These are phyloP conservation scores for Ischnura elegans DNA, from an alignment of 2,888 invertebrate species.

Conservation along the genomic window DNA sequence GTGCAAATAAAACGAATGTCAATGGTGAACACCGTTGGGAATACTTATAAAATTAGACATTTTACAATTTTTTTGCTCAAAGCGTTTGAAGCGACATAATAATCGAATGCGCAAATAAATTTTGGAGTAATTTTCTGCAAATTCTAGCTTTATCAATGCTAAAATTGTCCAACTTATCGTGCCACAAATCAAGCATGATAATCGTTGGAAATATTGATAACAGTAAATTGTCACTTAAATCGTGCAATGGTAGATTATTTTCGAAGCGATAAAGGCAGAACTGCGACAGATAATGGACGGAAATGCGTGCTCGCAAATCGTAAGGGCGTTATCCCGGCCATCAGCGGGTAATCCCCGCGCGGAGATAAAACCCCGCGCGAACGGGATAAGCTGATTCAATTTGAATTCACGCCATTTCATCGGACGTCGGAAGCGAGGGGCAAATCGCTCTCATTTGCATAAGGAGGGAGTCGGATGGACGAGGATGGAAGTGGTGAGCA, in stretches of 20 bases:
- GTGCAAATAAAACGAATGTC: too few relatives aligned
- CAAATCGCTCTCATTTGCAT: constrained; percentile 24
- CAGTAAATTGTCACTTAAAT: not conserved
- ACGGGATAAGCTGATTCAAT: constrained; percentile 27
- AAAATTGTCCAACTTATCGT: too few relatives aligned
- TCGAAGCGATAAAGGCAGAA: not conserved
- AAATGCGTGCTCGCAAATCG: not conserved
- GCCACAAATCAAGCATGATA: too few relatives aligned
- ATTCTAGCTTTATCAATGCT: too few relatives aligned
- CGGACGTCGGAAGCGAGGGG: not conserved
- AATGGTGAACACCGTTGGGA: too few relatives aligned
- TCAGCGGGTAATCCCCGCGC: not conserved
- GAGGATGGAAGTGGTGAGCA: not conserved
- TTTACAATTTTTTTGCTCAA: too few relatives aligned
- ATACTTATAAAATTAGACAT: too few relatives aligned
- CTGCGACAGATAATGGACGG: not conserved
- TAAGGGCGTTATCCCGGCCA: not conserved
- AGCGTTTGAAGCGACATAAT: too few relatives aligned
- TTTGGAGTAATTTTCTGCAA: too few relatives aligned
- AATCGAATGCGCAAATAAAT: too few relatives aligned
- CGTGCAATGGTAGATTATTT: not conserved
- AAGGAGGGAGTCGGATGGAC: not conserved
- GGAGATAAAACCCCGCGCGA: not conserved
- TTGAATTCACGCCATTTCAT: constrained; percentile 32
- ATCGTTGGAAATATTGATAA: not conserved